Evolutionary conservation across 2,888 invertebrate genomes (phyloP).

Genomic region (Loripinus fragilis): DNA sequence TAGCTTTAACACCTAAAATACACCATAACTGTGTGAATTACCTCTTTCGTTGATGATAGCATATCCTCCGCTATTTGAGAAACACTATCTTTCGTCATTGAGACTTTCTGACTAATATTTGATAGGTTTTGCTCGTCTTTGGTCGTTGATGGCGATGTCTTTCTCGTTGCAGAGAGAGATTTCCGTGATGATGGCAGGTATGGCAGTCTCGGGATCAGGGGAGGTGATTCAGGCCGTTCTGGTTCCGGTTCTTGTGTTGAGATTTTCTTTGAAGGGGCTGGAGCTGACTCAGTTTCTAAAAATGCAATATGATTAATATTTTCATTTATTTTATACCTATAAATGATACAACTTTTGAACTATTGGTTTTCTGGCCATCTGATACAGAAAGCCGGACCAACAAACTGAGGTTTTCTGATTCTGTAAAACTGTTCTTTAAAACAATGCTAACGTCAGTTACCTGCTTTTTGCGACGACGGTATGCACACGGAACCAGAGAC

Average conservation of each 20-base stretch:
- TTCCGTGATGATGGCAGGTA: conserved; percentile 17
- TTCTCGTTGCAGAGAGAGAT: conserved; percentile 4
- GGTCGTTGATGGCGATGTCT: conserved; percentile 18
- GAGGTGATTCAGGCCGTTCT: neutral
- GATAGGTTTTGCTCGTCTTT: conserved; percentile 62
- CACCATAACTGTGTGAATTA: too few species aligned
- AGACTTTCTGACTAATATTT: conserved; percentile 70
- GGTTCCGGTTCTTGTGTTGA: neutral
- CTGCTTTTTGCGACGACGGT: too few species aligned
- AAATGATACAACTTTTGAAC: too few species aligned
- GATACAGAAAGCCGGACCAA: too few species aligned
- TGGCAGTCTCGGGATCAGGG: neutral
- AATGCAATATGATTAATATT: neutral
- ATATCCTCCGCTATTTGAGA: conserved; percentile 71
- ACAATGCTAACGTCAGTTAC: too few species aligned
- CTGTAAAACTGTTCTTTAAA: too few species aligned
- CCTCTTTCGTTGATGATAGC: conserved; percentile 72
- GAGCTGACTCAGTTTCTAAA: neutral
- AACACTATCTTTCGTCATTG: conserved; percentile 65
- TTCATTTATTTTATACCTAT: too few species aligned
- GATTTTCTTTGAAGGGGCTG: neutral
- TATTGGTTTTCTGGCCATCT: too few species aligned
- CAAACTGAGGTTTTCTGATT: too few species aligned
- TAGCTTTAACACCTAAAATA: too few species aligned
- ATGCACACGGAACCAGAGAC: too few species aligned